These are phyloP conservation scores for Azorinus chamasolen DNA, from an alignment of 2,888 invertebrate genomes.

Conservation along the genomic window DNA sequence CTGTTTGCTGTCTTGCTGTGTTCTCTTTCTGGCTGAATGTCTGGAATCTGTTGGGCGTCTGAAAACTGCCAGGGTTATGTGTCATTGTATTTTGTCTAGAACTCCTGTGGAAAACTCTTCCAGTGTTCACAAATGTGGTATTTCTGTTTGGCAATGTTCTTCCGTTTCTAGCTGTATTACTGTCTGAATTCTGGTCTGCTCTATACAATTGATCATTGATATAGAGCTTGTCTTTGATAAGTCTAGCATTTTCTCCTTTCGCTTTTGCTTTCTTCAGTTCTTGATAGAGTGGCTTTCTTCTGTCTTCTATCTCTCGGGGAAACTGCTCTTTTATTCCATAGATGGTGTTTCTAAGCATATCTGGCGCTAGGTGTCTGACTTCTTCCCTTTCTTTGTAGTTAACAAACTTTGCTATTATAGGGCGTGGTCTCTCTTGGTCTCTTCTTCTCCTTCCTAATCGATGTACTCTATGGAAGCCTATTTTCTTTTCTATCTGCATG, in stretches of 20 bases:
- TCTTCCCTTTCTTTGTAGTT: neutral
- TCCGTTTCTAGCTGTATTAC: too few relatives aligned
- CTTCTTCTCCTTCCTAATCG: neutral
- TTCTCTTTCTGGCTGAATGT: too few relatives aligned
- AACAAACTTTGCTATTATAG: constrained; percentile 6
- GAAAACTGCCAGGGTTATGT: too few relatives aligned
- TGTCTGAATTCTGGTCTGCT: neutral
- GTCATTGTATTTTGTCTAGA: too few relatives aligned
- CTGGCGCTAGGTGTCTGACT: neutral
- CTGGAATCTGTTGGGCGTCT: too few relatives aligned
- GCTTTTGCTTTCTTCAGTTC: constrained; percentile 18
- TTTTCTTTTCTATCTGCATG: too few relatives aligned
- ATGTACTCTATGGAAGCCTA: neutral
- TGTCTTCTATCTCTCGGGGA: constrained; percentile 15
- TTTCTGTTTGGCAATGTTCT: too few relatives aligned
- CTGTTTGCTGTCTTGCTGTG: too few relatives aligned
- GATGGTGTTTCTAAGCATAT: neutral
- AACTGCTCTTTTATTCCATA: neutral
- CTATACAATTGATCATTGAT: constrained; percentile 2
- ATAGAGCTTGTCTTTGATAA: constrained; percentile 7
- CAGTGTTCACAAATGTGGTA: too few relatives aligned
- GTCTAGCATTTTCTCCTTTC: neutral
- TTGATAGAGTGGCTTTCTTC: constrained; percentile 9
- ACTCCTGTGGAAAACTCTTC: too few relatives aligned
- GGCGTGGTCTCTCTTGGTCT: neutral